phyloP scores from a whole-genome alignment of 2,888 invertebrate genomes.

The Tethea ocularis region DNA sequence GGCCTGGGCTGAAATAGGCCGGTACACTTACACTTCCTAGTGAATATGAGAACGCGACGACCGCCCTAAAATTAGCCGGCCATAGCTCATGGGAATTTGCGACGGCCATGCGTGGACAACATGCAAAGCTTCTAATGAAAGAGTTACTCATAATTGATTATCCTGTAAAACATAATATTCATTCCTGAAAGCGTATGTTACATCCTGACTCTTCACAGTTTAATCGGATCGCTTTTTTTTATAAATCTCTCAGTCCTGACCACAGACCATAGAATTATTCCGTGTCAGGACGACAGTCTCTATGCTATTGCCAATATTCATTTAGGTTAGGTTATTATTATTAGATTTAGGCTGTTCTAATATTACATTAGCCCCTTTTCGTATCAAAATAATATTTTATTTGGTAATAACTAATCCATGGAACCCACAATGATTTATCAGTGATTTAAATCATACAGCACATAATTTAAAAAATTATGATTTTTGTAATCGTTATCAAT shows the following conservation, averaged over 20 bases:
- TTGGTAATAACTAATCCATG: no score
- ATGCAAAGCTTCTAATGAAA: background rate
- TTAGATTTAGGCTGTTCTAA: background rate
- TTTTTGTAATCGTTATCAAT: slow-evolving; percentile 13
- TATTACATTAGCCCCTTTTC: background rate
- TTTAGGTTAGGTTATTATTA: background rate
- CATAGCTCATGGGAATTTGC: slow-evolving; percentile 24
- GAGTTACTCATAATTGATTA: background rate
- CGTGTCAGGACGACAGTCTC: no score
- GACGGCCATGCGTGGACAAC: slow-evolving; percentile 21
- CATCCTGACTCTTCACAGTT: background rate
- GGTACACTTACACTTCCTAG: slow-evolving; percentile 73
- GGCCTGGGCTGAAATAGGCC: slow-evolving; percentile 71
- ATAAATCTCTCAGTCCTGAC: background rate
- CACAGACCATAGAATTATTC: no score
- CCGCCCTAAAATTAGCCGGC: slow-evolving; percentile 61
- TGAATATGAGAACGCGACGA: slow-evolving; percentile 52
- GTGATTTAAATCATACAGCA: background rate
- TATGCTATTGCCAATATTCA: background rate
- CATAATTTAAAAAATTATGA: background rate
- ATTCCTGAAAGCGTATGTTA: background rate
- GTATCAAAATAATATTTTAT: background rate
- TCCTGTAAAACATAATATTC: background rate
- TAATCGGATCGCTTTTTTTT: background rate
- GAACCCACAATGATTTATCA: background rate